These are phyloP conservation scores for Uria lomvia DNA, from an alignment of 2,113 vertebrate species.

Conservation along the genomic window DNA sequence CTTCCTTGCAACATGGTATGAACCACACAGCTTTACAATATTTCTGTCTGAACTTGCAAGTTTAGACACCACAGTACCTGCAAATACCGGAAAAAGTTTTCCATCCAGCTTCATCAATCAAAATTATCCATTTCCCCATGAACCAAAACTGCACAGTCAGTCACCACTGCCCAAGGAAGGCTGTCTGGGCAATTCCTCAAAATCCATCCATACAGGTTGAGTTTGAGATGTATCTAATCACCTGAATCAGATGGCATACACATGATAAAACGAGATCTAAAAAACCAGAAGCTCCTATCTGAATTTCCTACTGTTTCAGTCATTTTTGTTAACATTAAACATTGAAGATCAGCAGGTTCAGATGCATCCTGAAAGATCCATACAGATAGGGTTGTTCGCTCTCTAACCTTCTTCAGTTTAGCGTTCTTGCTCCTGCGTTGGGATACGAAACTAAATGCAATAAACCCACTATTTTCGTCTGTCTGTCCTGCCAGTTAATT, in stretches of 20 bases:
- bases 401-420: not conserved
- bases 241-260: not conserved
- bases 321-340: not conserved
- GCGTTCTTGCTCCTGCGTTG: not conserved
- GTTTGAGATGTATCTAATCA: not conserved
- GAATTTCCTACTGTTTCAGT: not conserved
- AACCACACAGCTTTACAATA: conserved; percentile 37
- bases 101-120: conserved; percentile 53
- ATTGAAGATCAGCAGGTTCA: not conserved
- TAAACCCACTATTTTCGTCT: not conserved
- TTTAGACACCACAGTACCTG: conserved; percentile 31
- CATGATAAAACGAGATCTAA: not conserved
- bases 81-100: conserved; percentile 50
- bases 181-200: not conserved
- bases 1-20: conserved; percentile 28
- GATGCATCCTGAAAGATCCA: not conserved
- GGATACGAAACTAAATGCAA: not conserved
- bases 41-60: conserved; percentile 55
- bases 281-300: not conserved
- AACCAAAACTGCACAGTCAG: not conserved
- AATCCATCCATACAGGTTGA: not conserved
- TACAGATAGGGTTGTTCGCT: not conserved
- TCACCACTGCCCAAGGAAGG: not conserved
- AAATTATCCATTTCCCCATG: conserved; percentile 26
- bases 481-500: not conserved